Conservation (phyloP, 2,797 vertebrate genomes). For the Lepus oiostolus region DNA sequence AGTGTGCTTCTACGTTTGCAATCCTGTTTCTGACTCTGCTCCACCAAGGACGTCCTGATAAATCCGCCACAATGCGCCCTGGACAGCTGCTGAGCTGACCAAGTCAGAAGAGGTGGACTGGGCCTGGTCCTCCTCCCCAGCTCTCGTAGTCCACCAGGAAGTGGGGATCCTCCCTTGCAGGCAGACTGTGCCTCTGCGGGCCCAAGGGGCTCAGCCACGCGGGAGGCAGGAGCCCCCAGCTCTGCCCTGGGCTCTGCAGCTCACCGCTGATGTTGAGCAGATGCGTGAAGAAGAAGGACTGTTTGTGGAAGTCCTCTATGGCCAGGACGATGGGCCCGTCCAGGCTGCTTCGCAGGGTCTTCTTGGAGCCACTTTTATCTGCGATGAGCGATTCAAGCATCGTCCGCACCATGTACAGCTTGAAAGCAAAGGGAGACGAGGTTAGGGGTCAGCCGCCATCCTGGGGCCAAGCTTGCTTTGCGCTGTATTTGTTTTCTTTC, state of each 20-base stretch:
- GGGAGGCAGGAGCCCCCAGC: accelerated
- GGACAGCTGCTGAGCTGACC: neutral
- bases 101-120: neutral
- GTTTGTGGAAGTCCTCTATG: conserved; percentile 99
- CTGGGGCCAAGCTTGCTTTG: neutral
- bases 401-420: conserved; percentile 99
- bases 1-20: too few relatives aligned
- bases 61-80: neutral
- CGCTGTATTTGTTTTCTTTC: neutral
- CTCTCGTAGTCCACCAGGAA: neutral
- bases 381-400: conserved; percentile 99
- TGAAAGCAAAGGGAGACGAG: conserved; percentile 64
- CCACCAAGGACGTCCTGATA: neutral
- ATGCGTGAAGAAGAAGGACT: conserved; percentile 99
- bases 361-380: conserved; percentile 99
- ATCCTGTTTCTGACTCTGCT: neutral
- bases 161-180: neutral
- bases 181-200: neutral
- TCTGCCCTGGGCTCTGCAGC: accelerated
- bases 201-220: accelerated
- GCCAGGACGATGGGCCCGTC: conserved; percentile 98
- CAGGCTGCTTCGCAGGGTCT: conserved; percentile 97
- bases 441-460: conserved; percentile 8
- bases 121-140: neutral
- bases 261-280: conserved; percentile 99